Evolutionary conservation across 2,888 invertebrate genomes (phyloP).

Genomic region (Metallyticus violacea): DNA sequence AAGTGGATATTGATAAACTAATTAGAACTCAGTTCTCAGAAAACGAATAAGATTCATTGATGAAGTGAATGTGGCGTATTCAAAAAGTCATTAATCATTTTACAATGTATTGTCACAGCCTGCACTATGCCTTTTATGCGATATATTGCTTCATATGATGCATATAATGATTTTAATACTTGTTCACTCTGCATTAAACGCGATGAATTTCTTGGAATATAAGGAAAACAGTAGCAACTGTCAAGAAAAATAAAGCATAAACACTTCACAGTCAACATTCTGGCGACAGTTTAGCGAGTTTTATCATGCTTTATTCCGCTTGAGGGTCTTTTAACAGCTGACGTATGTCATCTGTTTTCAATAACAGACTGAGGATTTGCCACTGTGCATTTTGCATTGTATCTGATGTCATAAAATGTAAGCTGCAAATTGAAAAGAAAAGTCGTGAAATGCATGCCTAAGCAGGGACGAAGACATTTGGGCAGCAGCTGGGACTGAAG

Average conservation of each 20-base stretch:
- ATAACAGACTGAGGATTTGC: neutral
- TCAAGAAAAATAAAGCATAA: neutral
- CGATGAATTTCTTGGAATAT: no score
- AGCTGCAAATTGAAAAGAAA: neutral
- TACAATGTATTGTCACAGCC: no score
- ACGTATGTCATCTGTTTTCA: neutral
- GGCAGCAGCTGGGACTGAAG: neutral
- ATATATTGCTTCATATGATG: no score
- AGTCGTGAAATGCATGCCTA: neutral
- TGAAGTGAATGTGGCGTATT: no score
- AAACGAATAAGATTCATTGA: no score
- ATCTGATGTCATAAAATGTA: neutral
- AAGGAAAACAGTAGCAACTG: no score
- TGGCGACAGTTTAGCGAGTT: neutral
- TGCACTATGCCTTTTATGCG: no score
- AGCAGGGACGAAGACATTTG: neutral
- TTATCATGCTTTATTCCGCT: neutral
- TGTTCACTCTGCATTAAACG: no score
- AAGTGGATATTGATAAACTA: no score
- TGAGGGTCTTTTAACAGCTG: neutral
- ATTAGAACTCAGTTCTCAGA: no score
- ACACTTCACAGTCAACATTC: neutral
- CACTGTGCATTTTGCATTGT: neutral
- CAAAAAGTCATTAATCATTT: no score
- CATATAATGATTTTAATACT: no score